These are phyloP conservation scores for Zygogramma bicolorata DNA, from an alignment of 2,888 invertebrate genomes.

Conservation along the genomic window DNA sequence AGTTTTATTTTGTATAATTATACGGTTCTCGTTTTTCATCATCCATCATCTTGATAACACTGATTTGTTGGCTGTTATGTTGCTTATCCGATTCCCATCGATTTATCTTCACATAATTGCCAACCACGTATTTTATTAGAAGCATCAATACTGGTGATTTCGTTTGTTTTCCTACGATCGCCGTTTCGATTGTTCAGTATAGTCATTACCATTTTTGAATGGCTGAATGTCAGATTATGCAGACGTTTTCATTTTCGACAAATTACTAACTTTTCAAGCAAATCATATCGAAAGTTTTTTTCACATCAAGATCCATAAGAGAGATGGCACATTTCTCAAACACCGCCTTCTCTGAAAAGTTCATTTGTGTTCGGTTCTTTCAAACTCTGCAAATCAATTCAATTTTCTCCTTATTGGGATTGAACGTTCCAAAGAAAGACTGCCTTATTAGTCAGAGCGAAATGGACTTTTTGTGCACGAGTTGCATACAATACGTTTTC, in stretches of 20 bases:
- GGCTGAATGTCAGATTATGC: not conserved
- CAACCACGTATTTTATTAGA: slow-evolving; percentile 52
- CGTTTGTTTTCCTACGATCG: slow-evolving; percentile 43
- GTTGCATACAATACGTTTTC: too few species aligned
- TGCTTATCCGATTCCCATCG: slow-evolving; percentile 60
- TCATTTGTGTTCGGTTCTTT: too few species aligned
- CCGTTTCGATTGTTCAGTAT: slow-evolving; percentile 13
- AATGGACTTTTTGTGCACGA: too few species aligned
- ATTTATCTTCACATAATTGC: slow-evolving; percentile 57
- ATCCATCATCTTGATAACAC: slow-evolving; percentile 64
- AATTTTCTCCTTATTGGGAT: too few species aligned
- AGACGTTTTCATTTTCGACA: not conserved
- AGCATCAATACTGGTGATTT: slow-evolving; percentile 51
- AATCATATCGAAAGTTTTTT: too few species aligned
- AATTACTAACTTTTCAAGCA: too few species aligned
- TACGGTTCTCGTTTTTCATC: slow-evolving; percentile 64
- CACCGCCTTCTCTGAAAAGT: too few species aligned
- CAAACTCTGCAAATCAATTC: too few species aligned
- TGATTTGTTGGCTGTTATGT: slow-evolving; percentile 62
- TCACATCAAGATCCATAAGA: too few species aligned
- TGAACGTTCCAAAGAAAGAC: too few species aligned
- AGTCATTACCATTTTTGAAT: slow-evolving; percentile 17
- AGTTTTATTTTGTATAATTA: slow-evolving; percentile 61
- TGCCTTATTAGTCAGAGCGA: too few species aligned
- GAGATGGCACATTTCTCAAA: too few species aligned